phyloP scores from a whole-genome alignment of 1,140 invertebrate species.

The Oreohelix idahoensis region DNA sequence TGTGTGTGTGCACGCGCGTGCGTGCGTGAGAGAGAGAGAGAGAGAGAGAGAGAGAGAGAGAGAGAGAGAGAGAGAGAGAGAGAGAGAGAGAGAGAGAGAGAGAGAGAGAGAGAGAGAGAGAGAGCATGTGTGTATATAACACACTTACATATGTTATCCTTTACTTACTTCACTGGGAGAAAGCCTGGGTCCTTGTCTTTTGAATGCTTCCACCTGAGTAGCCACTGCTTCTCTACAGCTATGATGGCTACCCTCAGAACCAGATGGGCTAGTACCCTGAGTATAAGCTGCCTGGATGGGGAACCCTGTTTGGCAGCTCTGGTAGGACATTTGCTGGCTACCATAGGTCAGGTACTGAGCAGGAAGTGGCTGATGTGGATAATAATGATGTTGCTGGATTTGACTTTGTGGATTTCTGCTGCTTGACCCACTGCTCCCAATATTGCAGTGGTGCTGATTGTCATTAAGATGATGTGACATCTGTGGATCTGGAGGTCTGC shows the following conservation, averaged over 20 bases:
- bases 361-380: neutral
- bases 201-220: constrained; percentile 28
- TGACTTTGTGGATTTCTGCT: neutral
- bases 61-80: neutral
- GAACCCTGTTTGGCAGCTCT: neutral
- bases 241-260: constrained; percentile 11
- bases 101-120: too few species aligned
- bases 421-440: neutral
- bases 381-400: neutral
- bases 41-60: constrained; percentile 20
- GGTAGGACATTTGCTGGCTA: neutral
- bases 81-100: neutral
- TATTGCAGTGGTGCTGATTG: neutral
- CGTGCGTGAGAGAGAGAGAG: too few species aligned
- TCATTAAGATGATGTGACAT: neutral
- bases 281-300: neutral
- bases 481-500: neutral
- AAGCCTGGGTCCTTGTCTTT: constrained; percentile 8
- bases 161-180: constrained; percentile 22
- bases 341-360: neutral
- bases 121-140: too few species aligned
- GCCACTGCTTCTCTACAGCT: neutral
- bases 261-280: neutral
- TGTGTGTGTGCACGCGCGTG: too few species aligned
- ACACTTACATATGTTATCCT: too few species aligned